phyloP scores from a whole-genome alignment of 2,797 vertebrate species.

The Lacerta viridis region DNA sequence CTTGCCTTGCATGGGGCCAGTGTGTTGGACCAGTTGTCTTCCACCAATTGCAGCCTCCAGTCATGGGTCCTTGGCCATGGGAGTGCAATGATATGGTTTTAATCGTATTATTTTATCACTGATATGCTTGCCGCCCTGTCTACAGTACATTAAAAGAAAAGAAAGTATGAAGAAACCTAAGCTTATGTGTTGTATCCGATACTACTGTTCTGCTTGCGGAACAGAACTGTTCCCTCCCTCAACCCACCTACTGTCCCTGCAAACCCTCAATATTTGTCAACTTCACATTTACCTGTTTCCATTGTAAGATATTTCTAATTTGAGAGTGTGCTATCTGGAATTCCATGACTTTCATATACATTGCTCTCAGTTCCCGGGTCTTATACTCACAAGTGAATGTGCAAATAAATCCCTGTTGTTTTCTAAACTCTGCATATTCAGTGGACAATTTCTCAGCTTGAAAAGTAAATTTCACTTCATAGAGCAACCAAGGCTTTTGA shows the following conservation, averaged over 20 bases:
- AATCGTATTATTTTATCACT: too few species aligned
- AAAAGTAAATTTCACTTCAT: slow-evolving; percentile 21
- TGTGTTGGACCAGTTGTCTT: too few species aligned
- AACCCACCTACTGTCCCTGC: too few species aligned
- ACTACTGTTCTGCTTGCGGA: too few species aligned
- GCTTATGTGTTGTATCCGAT: background rate
- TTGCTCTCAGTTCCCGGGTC: background rate
- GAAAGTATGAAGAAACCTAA: too few species aligned
- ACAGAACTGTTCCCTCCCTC: too few species aligned
- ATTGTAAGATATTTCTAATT: background rate
- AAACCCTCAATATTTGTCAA: background rate
- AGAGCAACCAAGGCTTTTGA: rapidly evolving
- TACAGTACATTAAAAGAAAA: too few species aligned
- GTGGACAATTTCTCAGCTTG: background rate
- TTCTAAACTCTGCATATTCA: background rate
- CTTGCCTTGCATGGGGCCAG: too few species aligned
- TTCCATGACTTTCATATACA: background rate
- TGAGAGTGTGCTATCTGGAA: background rate
- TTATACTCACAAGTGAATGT: background rate
- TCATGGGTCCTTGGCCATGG: too few species aligned
- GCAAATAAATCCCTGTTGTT: background rate
- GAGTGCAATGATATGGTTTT: too few species aligned
- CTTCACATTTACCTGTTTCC: background rate
- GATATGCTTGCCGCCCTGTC: too few species aligned
- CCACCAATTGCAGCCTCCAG: too few species aligned